Percentiles rank a stretch among this genome's conserved stretches.
phyloP scores from a whole-genome alignment of 2,797 vertebrate genomes.

The Hypotaenidia okinawae region DNA sequence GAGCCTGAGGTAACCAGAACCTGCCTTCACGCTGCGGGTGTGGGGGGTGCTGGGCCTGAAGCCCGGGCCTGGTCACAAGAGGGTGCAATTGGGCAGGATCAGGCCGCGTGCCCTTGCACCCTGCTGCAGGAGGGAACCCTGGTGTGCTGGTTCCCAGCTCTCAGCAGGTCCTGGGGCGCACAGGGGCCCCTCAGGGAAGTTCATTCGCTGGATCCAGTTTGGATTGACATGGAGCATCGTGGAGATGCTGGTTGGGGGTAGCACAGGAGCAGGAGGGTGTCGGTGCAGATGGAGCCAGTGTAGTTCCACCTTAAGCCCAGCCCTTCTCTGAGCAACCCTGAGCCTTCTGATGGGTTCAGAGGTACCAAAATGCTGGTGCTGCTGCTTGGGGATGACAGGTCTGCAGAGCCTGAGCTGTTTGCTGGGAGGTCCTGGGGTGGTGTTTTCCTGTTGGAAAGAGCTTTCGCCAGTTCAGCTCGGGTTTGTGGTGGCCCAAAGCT shows the following conservation, averaged over 20 bases:
- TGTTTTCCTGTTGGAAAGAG: not conserved
- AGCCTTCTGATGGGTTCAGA: not conserved
- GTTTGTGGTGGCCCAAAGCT: constrained; percentile 13
- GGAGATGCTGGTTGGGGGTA: accelerated
- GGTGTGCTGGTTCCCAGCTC: not conserved
- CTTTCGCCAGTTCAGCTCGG: not conserved
- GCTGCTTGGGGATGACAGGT: accelerated
- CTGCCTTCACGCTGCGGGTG: accelerated
- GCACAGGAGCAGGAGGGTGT: not conserved
- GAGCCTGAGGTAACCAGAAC: not conserved
- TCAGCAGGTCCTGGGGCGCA: not conserved
- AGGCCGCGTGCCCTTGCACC: not conserved
- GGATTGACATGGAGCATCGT: not conserved
- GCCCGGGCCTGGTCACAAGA: not conserved
- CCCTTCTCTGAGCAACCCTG: not conserved
- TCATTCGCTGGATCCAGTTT: accelerated
- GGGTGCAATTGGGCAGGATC: constrained; percentile 29
- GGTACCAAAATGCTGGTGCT: not conserved
- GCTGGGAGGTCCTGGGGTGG: accelerated
- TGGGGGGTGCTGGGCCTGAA: not conserved
- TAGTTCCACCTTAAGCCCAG: no score
- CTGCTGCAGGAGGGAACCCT: not conserved
- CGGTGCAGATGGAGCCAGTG: not conserved
- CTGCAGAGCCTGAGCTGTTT: not conserved
- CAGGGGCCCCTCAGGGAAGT: not conserved